A percentile compares a stretch with the other conserved stretches of the same genome.
phyloP scores from a whole-genome alignment of 1,140 invertebrate genomes.

The Drepana arcuata region DNA sequence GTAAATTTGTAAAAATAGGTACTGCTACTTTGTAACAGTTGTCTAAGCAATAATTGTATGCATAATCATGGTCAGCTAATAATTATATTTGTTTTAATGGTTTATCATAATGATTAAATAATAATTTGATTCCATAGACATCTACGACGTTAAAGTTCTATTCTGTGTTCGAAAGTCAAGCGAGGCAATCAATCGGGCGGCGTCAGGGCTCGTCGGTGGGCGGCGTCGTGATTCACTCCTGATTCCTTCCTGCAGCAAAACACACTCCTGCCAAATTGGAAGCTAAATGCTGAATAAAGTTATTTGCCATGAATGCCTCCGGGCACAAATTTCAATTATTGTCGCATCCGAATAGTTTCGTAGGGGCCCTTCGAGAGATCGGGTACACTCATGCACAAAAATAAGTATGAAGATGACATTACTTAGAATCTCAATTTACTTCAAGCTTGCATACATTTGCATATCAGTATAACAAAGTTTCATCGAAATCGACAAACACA shows the following conservation, averaged over 20 bases:
- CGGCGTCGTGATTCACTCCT: neutral
- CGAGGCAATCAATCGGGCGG: neutral
- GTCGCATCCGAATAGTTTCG: constrained; percentile 66
- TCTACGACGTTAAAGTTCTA: neutral
- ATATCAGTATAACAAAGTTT: no score
- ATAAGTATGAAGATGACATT: no score
- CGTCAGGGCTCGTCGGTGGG: neutral
- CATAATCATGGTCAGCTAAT: neutral
- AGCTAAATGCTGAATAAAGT: constrained; percentile 68
- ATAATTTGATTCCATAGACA: neutral
- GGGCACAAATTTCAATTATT: constrained; percentile 72
- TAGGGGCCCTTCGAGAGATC: constrained; percentile 27
- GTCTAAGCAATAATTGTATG: neutral
- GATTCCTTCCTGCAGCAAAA: constrained; percentile 22
- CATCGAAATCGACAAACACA: no score
- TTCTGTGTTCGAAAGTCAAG: no score
- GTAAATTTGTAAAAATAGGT: no score
- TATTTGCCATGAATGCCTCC: constrained; percentile 70
- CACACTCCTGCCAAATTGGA: constrained; percentile 54
- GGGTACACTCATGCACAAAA: constrained; percentile 29
- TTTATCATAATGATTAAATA: neutral
- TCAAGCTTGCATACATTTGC: no score
- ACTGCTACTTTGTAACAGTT: no score
- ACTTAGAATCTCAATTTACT: no score
- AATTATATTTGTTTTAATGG: neutral